Evolutionary conservation across 2,797 vertebrate genomes (phyloP).

Genomic region (Peromyscus nudipes): DNA sequence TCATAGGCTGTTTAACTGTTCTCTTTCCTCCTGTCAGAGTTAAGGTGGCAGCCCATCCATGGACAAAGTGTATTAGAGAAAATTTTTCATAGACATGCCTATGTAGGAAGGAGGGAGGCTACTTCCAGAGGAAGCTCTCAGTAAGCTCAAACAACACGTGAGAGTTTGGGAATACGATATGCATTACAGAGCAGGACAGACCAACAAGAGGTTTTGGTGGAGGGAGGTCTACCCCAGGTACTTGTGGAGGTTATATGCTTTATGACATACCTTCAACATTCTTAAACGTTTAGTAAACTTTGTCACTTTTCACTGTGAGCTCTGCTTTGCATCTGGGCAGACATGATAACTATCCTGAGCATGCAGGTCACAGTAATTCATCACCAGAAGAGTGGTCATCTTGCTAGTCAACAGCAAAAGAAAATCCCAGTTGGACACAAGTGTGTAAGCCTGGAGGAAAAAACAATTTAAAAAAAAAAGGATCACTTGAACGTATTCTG

Average conservation of each 20-base stretch:
- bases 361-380: neutral
- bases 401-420: neutral
- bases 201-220: neutral
- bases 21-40: neutral
- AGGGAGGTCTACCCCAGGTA: neutral
- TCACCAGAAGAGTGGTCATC: neutral
- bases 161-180: neutral
- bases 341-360: neutral
- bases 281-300: neutral
- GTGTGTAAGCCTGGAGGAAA: neutral
- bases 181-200: neutral
- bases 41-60: neutral
- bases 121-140: neutral
- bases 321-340: neutral
- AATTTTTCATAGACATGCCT: neutral
- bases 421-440: neutral
- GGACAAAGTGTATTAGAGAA: neutral
- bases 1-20: neutral
- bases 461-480: too few species aligned
- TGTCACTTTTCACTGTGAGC: neutral
- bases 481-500: neutral
- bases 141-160: neutral
- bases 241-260: neutral
- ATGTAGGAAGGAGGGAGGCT: neutral
- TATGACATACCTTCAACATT: neutral